Percentiles rank a stretch among this genome's conserved stretches.
phyloP scores from a whole-genome alignment of 2,888 invertebrate genomes.

The Ochropleura plecta region DNA sequence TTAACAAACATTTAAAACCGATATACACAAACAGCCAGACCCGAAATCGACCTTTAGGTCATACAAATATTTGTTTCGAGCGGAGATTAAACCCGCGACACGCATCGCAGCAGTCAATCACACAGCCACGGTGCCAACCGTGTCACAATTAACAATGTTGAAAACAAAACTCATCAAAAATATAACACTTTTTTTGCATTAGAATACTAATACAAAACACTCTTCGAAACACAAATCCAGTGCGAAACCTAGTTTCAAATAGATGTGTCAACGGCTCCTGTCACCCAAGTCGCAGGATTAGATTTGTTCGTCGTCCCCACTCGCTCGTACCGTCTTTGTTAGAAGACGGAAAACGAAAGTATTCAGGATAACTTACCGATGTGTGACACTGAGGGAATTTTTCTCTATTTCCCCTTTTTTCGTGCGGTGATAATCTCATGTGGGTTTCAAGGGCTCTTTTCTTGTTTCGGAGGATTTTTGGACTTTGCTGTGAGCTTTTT shows the following conservation, averaged over 20 bases:
- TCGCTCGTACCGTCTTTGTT: constrained; percentile 54
- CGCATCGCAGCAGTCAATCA: no score
- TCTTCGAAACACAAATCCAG: constrained; percentile 15
- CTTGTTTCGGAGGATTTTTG: constrained; percentile 33
- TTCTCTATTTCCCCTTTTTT: constrained; percentile 48
- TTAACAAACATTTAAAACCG: no score
- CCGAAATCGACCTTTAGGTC: no score
- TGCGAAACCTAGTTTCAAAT: constrained; percentile 52
- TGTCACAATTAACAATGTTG: no score
- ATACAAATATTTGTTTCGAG: no score
- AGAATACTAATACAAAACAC: constrained; percentile 2
- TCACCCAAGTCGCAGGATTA: constrained; percentile 57
- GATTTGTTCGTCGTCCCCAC: constrained; percentile 56
- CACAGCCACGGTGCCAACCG: no score
- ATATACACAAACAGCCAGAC: no score
- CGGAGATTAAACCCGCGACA: no score
- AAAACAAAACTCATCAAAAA: background rate
- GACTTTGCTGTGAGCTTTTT: constrained; percentile 30
- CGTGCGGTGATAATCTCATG: constrained; percentile 51
- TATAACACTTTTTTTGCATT: background rate
- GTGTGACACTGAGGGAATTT: constrained; percentile 44
- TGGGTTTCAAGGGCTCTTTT: constrained; percentile 35
- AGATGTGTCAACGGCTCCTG: constrained; percentile 56
- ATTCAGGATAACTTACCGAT: constrained; percentile 55
- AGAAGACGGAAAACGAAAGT: constrained; percentile 55